Evolutionary conservation across 2,113 vertebrate genomes (phyloP).

Genomic region (Pontoporia blainvillei): DNA sequence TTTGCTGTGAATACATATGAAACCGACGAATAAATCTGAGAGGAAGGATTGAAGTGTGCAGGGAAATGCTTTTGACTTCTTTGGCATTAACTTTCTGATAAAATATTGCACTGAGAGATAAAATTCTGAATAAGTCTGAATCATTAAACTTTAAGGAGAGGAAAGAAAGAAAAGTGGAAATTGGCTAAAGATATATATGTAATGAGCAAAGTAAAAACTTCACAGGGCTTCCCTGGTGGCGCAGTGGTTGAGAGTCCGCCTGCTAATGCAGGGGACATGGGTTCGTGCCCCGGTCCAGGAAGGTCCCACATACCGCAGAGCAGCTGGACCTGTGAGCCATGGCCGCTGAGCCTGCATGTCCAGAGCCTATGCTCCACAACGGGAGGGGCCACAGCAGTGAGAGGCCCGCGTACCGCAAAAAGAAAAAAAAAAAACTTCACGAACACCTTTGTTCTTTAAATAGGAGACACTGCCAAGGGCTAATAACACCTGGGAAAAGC

Average conservation of each 20-base stretch:
- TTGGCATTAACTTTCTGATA: background rate
- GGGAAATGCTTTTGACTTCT: background rate
- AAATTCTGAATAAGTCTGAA: background rate
- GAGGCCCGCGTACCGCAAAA: too few relatives aligned
- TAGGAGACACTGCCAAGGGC: background rate
- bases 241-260: too few relatives aligned
- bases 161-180: background rate
- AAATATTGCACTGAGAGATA: background rate
- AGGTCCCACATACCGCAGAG: too few relatives aligned
- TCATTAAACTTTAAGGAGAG: background rate
- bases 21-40: background rate
- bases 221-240: too few relatives aligned
- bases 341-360: too few relatives aligned
- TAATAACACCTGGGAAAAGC: background rate
- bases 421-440: background rate
- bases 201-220: background rate
- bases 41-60: background rate
- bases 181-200: background rate
- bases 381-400: too few relatives aligned
- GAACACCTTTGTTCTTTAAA: background rate
- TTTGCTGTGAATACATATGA: background rate
- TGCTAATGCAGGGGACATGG: too few relatives aligned
- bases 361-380: too few relatives aligned
- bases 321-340: too few relatives aligned
- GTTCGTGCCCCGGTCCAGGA: too few relatives aligned